Base-by-base conservation (phyloP, 2,888 invertebrate species). In the Calameuta pallipes region DNA sequence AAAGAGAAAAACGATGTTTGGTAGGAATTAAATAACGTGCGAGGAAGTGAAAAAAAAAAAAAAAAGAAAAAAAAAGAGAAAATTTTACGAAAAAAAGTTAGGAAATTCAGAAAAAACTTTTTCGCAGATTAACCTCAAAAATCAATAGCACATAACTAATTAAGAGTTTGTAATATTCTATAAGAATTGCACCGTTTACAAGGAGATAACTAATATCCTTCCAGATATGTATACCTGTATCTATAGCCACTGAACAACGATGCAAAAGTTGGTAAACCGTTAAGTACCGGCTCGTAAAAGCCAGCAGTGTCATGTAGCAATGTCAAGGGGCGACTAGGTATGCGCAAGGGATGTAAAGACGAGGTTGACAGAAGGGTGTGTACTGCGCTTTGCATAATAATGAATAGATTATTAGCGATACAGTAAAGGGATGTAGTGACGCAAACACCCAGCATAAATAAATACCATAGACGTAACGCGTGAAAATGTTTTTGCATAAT, bases 381-480 rank as follows among this genome's bases (percentile, higher is more conserved):
- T 56, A 23, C 23, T 23, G 31, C 31, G 71, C 71, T 71, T 71
- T 71, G 31, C 71, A 34, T 34, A 34, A 31, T 31, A 71, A 71
- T 34, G 71, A 34, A 34, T 31, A 31, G 31, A 71, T 71, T 71
- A 71, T 71, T 31, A 71, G 71, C 31, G 71, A 71, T 71, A 71
- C 71, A 34, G 56, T 56, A 23, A 56, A 56, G 23, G 56, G 56
- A 2, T 56, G 23, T 23, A 23, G 56, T 56, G 56, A 56, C 9
- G 23, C 23, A 9, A 56, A 56, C 23, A 9, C 23, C 23, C 23
- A 56, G 9, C 23, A 23, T 56, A 56, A 9, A 23, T 23, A 56
- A 23, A 56, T 23, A 56, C 23, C 9, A 23, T 9, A 56, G 23
- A 56, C 9, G 56, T 56, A 56, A 56, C 23, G 9, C 9, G 6